Percentiles rank a stretch among this genome's conserved stretches.
phyloP scores from a whole-genome alignment of 1,140 invertebrate species.

The Plectus sambesii region DNA sequence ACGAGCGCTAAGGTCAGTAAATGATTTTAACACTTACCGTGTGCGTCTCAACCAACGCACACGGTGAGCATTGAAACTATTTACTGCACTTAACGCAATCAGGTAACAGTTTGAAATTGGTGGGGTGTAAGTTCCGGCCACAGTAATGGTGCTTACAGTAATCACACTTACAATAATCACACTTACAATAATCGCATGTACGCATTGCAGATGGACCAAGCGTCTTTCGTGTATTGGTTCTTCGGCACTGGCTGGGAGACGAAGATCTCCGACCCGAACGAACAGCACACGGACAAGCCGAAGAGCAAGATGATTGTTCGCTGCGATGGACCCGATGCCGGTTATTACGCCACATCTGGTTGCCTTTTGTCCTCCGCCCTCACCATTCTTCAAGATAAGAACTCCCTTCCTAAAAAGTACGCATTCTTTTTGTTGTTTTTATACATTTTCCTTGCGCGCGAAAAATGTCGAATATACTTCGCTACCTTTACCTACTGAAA shows the following conservation, averaged over 20 bases:
- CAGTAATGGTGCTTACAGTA: too few relatives aligned
- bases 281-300: constrained; percentile 55
- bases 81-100: too few relatives aligned
- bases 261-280: constrained; percentile 54
- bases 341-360: constrained; percentile 69
- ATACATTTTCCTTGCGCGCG: too few relatives aligned
- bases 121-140: too few relatives aligned
- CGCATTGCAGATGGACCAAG: constrained; percentile 19
- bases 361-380: constrained; percentile 60
- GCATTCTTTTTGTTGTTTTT: constrained; percentile 18
- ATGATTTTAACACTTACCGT: too few relatives aligned
- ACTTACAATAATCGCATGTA: constrained; percentile 10
- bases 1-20: too few relatives aligned
- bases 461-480: too few relatives aligned
- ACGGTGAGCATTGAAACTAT: too few relatives aligned
- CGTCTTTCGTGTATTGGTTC: constrained; percentile 41
- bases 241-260: constrained; percentile 65
- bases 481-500: too few relatives aligned
- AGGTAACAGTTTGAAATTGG: too few relatives aligned
- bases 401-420: constrained; percentile 63
- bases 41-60: too few relatives aligned
- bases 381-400: constrained; percentile 61
- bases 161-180: constrained; percentile 7
- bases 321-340: constrained; percentile 56
- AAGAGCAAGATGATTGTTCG: constrained; percentile 59